These are phyloP conservation scores for Rhinolophus sinicus DNA, from an alignment of 2,113 vertebrate genomes.

Conservation along the genomic window DNA sequence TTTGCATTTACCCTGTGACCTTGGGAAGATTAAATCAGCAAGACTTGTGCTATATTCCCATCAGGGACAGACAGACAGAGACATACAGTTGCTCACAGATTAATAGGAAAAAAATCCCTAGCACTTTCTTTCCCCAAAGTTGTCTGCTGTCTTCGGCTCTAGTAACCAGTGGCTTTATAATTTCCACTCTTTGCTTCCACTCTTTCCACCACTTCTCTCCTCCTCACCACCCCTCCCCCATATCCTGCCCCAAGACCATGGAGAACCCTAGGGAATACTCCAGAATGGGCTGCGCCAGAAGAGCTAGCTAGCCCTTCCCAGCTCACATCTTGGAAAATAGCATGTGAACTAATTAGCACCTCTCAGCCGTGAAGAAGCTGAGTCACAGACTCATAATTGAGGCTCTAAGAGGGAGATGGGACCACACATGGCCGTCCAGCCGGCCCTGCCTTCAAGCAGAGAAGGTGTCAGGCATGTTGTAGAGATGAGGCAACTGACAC, in stretches of 20 bases:
- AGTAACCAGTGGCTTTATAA: not conserved
- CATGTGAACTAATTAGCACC: not conserved
- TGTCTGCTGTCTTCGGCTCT: not conserved
- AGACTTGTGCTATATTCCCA: not conserved
- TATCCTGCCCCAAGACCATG: not conserved
- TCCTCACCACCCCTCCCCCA: not conserved
- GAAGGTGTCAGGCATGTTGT: not conserved
- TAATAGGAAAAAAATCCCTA: not conserved
- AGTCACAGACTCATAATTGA: not conserved
- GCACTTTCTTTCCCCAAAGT: not conserved
- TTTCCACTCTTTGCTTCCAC: not conserved
- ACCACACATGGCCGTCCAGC: not conserved
- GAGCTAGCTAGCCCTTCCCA: constrained; percentile 22
- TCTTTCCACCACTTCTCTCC: not conserved
- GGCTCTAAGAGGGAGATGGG: not conserved
- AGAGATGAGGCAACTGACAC: not conserved
- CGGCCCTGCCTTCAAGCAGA: not conserved
- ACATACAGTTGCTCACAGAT: not conserved
- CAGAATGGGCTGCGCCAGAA: not conserved
- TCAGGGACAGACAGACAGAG: not conserved
- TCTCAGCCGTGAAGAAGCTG: not conserved
- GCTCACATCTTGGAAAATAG: constrained; percentile 50
- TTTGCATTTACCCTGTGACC: not conserved
- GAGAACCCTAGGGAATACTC: not conserved
- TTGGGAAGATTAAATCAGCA: not conserved